Evolutionary conservation across 2,113 vertebrate genomes (phyloP).

Genomic region (Lucifuga dentata): DNA sequence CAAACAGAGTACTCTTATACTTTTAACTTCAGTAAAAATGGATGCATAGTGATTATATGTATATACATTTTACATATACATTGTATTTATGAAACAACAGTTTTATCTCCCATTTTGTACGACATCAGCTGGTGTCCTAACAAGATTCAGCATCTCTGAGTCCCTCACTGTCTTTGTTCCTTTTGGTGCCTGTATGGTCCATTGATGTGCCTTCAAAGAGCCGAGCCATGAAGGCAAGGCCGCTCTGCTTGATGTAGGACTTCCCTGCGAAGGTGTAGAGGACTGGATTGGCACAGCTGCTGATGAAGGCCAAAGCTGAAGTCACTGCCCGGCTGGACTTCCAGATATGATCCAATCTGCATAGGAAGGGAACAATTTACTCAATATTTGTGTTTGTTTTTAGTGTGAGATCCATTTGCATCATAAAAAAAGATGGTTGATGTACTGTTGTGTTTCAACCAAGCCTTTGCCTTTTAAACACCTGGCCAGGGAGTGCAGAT

Average conservation of each 20-base stretch:
- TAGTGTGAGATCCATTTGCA: too few relatives aligned
- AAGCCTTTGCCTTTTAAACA: too few relatives aligned
- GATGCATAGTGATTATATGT: too few relatives aligned
- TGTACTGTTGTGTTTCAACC: too few relatives aligned
- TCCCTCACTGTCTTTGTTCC: neutral
- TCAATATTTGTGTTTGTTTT: too few relatives aligned
- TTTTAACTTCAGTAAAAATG: too few relatives aligned
- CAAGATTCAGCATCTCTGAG: neutral
- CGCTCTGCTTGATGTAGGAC: conserved; percentile 81
- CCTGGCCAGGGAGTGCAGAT: too few relatives aligned
- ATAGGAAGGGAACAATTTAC: neutral
- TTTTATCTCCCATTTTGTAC: neutral
- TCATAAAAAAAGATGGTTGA: too few relatives aligned
- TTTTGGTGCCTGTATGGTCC: conserved; percentile 46
- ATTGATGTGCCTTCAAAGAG: conserved; percentile 78
- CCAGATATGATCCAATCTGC: conserved; percentile 55
- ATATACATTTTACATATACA: too few relatives aligned
- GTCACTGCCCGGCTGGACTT: conserved; percentile 61
- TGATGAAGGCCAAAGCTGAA: conserved; percentile 82
- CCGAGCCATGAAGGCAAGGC: conserved; percentile 82
- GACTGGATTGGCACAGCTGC: conserved; percentile 83
- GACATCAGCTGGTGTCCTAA: accelerated
- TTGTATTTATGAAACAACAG: neutral
- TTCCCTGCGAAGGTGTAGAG: conserved; percentile 84
- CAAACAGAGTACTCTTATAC: too few relatives aligned